These are phyloP conservation scores for Stegodyphus dumicola DNA, from an alignment of 1,140 invertebrate genomes.

Conservation along the genomic window DNA sequence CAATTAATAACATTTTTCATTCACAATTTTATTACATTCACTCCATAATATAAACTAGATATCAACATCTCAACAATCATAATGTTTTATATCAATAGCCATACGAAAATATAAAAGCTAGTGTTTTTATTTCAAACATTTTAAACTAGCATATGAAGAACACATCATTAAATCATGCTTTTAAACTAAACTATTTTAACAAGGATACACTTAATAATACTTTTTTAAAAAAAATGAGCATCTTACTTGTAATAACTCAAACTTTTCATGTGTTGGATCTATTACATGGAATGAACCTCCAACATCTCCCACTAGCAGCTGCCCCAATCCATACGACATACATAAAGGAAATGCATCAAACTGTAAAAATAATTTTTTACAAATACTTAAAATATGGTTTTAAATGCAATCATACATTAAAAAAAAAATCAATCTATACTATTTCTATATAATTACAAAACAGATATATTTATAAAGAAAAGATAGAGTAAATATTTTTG, in stretches of 20 bases:
- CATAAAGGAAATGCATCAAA: conserved; percentile 66
- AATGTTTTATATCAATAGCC: too few relatives aligned
- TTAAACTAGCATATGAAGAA: not conserved
- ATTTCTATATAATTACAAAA: too few relatives aligned
- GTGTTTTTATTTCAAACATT: too few relatives aligned
- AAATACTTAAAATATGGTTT: not conserved
- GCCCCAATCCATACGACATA: conserved; percentile 65
- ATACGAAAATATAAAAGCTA: too few relatives aligned
- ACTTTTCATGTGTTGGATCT: conserved; percentile 65
- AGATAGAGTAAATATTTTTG: too few relatives aligned
- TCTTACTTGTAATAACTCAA: conserved; percentile 66
- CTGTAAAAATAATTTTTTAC: conserved; percentile 61
- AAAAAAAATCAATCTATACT: too few relatives aligned
- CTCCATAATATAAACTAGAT: too few relatives aligned
- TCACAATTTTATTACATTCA: too few relatives aligned
- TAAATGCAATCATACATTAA: not conserved
- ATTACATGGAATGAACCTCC: conserved; percentile 66
- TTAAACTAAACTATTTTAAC: not conserved
- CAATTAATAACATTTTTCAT: too few relatives aligned
- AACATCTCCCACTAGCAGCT: conserved; percentile 68
- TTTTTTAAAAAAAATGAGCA: not conserved
- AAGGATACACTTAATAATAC: not conserved
- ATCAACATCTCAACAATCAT: too few relatives aligned
- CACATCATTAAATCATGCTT: not conserved
- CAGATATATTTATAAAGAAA: too few relatives aligned